Conservation (phyloP, 2,888 invertebrate genomes). For the Lasioglossum lativentre region DNA sequence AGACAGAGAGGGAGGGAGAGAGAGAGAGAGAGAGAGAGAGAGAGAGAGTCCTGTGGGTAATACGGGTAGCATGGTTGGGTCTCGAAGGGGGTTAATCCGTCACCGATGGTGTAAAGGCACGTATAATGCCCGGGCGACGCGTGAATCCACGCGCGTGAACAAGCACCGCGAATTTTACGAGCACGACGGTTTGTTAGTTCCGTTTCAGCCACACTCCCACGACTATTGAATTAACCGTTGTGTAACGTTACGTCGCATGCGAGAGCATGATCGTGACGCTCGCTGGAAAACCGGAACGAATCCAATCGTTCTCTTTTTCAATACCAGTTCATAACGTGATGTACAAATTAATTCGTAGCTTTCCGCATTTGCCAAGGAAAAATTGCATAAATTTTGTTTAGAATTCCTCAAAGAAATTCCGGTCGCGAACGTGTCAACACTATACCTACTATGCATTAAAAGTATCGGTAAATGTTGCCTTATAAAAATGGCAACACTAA, state of each 20-base stretch:
- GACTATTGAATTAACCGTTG: conserved; percentile 3
- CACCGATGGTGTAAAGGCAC: conserved; percentile 44
- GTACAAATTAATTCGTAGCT: background rate
- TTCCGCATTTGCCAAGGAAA: too few relatives aligned
- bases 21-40: background rate
- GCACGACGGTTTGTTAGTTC: background rate
- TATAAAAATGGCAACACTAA: too few relatives aligned
- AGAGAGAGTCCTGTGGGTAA: background rate
- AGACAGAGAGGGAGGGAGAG: background rate
- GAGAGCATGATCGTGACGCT: background rate
- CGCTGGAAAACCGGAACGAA: background rate
- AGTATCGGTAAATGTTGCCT: too few relatives aligned
- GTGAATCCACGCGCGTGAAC: conserved; percentile 39
- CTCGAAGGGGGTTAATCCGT: conserved; percentile 56
- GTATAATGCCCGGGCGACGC: conserved; percentile 33
- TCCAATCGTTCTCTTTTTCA: background rate
- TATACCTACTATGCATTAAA: too few relatives aligned
- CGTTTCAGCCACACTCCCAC: conserved; percentile 16
- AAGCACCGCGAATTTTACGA: background rate
- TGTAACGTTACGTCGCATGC: background rate
- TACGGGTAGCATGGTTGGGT: background rate
- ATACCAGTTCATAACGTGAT: background rate
- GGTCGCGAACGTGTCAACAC: too few relatives aligned
- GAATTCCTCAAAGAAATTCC: too few relatives aligned
- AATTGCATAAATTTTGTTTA: too few relatives aligned